A percentile compares a stretch with the other conserved stretches of the same genome.
phyloP scores from a whole-genome alignment of 2,797 vertebrate species.

The Poecilia wingei region DNA sequence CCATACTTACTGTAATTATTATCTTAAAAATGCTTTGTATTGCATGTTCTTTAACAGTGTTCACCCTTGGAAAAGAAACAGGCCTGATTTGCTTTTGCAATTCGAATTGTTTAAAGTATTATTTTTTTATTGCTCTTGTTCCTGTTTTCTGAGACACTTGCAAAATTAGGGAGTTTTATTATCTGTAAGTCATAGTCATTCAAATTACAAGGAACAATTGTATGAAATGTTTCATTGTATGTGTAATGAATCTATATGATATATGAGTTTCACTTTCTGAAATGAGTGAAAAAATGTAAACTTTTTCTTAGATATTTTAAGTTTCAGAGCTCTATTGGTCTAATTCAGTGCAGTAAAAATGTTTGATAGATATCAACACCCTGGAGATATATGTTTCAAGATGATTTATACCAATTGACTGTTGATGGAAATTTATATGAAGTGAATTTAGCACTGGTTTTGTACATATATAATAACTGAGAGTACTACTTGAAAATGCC shows the following conservation, averaged over 20 bases:
- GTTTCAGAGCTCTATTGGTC: not conserved
- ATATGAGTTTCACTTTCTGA: not conserved
- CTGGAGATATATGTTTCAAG: not conserved
- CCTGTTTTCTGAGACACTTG: not conserved
- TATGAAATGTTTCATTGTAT: not conserved
- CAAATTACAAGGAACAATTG: not conserved
- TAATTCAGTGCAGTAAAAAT: not conserved
- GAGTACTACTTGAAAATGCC: not conserved
- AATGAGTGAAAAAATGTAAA: not conserved
- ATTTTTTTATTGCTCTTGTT: not conserved
- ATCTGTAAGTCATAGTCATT: not conserved
- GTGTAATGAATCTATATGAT: not conserved
- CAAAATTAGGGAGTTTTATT: not conserved
- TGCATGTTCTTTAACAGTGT: not conserved
- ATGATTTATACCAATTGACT: not conserved
- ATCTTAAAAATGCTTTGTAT: not conserved
- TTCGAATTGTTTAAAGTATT: not conserved
- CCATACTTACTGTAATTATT: not conserved
- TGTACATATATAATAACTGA: not conserved
- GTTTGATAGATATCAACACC: not conserved
- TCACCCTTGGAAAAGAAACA: not conserved
- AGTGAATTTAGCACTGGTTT: not conserved
- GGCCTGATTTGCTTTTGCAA: too few relatives aligned
- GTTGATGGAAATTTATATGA: not conserved
- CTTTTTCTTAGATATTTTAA: not conserved